phyloP scores from a whole-genome alignment of 2,797 vertebrate genomes.

The Pachyuromys duprasi region DNA sequence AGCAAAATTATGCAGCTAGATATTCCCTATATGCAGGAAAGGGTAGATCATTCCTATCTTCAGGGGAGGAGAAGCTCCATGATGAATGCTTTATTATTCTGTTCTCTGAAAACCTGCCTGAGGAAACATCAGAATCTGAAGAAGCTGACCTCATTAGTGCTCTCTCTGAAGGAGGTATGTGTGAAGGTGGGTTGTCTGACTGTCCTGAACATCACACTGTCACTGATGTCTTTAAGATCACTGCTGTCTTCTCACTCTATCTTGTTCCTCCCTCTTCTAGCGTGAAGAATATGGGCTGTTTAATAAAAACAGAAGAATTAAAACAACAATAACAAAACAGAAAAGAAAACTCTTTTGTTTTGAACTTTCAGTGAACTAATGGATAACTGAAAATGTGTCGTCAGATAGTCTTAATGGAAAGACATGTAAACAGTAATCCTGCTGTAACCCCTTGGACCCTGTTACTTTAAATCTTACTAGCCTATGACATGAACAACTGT shows the following conservation, averaged over 20 bases:
- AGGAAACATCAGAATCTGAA: constrained; percentile 38
- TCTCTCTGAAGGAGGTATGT: background rate
- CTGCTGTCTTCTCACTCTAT: constrained; percentile 18
- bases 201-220: background rate
- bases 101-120: constrained; percentile 56
- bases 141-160: constrained; percentile 26
- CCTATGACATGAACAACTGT: too few species aligned
- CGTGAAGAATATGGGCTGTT: constrained; percentile 40
- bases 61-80: background rate
- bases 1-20: constrained; percentile 43
- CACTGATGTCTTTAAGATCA: background rate
- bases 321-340: too few species aligned
- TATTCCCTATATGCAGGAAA: constrained; percentile 1
- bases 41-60: constrained; percentile 17
- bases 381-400: too few species aligned
- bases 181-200: constrained; percentile 38
- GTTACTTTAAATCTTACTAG: too few species aligned
- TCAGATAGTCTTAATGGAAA: too few species aligned
- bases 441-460: too few species aligned
- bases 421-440: too few species aligned
- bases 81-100: constrained; percentile 72
- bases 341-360: too few species aligned
- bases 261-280: constrained; percentile 24
- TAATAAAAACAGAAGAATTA: constrained; percentile 68
- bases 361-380: too few species aligned